A percentile compares a stretch with the other conserved stretches of the same genome.
phyloP scores from a whole-genome alignment of 2,888 invertebrate genomes.

The Sinhomidia bicolor region DNA sequence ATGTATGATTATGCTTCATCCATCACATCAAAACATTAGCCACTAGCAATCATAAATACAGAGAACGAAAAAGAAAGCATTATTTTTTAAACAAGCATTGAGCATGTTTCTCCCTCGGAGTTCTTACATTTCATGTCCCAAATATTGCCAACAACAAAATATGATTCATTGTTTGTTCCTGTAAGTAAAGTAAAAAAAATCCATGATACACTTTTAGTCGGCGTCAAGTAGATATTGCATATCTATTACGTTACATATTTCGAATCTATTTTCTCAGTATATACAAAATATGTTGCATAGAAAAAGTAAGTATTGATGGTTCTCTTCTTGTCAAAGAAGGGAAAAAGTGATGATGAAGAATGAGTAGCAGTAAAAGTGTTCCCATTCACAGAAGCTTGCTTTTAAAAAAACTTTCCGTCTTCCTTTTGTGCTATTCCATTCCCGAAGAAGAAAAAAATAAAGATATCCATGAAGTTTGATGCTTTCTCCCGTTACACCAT shows the following conservation, averaged over 20 bases:
- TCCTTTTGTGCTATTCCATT: not conserved
- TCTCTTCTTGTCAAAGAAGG: not conserved
- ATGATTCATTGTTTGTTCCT: no score
- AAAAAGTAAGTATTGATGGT: not conserved
- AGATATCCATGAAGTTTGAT: not conserved
- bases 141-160: no score
- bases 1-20: no score
- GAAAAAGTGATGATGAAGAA: not conserved
- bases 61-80: no score
- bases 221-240: not conserved
- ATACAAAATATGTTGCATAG: not conserved
- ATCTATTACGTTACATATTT: not conserved
- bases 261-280: not conserved
- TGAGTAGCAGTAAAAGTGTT: slow-evolving; percentile 11
- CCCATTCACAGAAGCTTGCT: not conserved
- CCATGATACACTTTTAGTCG: not conserved
- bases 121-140: no score
- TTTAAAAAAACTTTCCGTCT: slow-evolving; percentile 9
- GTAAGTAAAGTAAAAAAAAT: not conserved
- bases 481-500: not conserved
- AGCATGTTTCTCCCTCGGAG: no score
- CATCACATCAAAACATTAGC: no score
- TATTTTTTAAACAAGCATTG: no score
- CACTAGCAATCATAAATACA: no score
- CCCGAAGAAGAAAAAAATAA: not conserved